Conservation (phyloP, 2,113 vertebrate genomes). For the Hymenochirus boettgeri region DNA sequence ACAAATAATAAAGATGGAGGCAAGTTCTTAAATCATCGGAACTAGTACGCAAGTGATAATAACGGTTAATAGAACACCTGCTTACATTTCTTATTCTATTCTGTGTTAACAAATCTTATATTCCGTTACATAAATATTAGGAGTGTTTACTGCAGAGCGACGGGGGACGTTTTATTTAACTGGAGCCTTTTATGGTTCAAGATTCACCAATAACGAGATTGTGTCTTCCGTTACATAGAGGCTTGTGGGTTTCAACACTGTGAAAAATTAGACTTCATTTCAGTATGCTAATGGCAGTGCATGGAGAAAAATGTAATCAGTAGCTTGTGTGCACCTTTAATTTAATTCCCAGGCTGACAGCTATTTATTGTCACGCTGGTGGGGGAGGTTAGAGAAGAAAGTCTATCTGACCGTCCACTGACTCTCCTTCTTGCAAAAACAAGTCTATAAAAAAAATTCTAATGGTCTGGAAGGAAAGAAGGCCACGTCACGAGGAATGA, state of each 20-base stretch:
- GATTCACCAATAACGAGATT: constrained; percentile 27
- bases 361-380: constrained; percentile 62
- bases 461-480: too few species aligned
- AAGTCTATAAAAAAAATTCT: too few species aligned
- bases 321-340: constrained; percentile 68
- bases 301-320: constrained; percentile 75
- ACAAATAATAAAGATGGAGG: constrained; percentile 20
- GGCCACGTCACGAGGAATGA: too few species aligned
- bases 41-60: background rate
- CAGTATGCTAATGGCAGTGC: constrained; percentile 68
- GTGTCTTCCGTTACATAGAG: constrained; percentile 38
- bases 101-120: background rate
- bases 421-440: constrained; percentile 47
- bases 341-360: constrained; percentile 69
- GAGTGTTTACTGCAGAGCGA: background rate
- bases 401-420: constrained; percentile 49
- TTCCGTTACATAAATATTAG: background rate
- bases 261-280: constrained; percentile 72
- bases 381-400: constrained; percentile 47
- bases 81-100: background rate
- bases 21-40: constrained; percentile 20
- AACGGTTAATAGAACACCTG: background rate
- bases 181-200: background rate
- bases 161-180: background rate
- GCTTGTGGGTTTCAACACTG: constrained; percentile 56